Conservation (phyloP, 2,888 invertebrate genomes). For the Ceriagrion tenellum region DNA sequence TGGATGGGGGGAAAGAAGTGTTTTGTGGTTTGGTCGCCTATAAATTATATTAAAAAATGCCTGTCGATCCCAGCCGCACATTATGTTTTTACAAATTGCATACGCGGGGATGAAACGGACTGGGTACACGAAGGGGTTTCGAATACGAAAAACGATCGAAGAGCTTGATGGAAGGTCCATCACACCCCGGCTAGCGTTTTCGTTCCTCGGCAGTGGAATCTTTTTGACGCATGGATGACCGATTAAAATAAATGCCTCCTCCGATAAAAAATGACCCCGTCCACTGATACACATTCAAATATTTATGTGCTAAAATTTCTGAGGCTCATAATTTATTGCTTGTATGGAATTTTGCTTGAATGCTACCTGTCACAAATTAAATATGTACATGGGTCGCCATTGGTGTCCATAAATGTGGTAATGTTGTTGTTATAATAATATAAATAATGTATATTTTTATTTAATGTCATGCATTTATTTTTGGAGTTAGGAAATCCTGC, state of each 20-base stretch:
- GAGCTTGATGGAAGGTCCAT: conserved; percentile 28
- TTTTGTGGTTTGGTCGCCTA: conserved; percentile 43
- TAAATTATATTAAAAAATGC: conserved; percentile 56
- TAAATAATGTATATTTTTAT: neutral
- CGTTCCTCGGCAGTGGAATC: neutral
- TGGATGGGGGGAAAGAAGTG: too few relatives aligned
- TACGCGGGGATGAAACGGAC: conserved; percentile 46
- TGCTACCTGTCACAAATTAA: neutral
- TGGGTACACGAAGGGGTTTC: conserved; percentile 30
- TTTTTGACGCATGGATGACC: conserved; percentile 23
- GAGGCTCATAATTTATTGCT: neutral
- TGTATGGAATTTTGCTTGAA: neutral
- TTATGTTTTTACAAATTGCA: conserved; percentile 50
- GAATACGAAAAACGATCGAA: conserved; percentile 49
- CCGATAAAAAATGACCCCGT: neutral
- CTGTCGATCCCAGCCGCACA: conserved; percentile 25
- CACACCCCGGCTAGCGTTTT: neutral
- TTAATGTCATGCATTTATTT: too few relatives aligned
- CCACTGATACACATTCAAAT: neutral
- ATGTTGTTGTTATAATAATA: neutral
- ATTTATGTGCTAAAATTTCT: conserved; percentile 19
- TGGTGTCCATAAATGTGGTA: neutral
- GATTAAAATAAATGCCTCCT: conserved; percentile 35
- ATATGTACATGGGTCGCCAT: neutral
- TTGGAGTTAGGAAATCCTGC: too few relatives aligned